Percentiles rank a stretch among this genome's conserved stretches.
phyloP scores from a whole-genome alignment of 2,888 invertebrate genomes.

The Meliscaeva auricollis region DNA sequence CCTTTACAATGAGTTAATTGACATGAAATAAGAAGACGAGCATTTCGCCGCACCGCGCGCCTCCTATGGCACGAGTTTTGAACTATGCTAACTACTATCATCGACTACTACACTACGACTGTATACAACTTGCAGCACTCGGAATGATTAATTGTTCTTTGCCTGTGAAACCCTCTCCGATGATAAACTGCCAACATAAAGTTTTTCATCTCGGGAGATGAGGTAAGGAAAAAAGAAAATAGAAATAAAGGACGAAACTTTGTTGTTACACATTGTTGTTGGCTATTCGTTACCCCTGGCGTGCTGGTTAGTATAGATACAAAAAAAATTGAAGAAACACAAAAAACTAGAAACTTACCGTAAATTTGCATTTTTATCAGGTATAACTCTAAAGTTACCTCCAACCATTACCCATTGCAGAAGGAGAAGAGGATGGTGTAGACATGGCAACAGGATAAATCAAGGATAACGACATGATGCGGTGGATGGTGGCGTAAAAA shows the following conservation, averaged over 20 bases:
- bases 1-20: slow-evolving; percentile 68
- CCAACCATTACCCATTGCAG: neutral
- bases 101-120: neutral
- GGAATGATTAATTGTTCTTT: slow-evolving; percentile 72
- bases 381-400: slow-evolving; percentile 67
- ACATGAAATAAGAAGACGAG: slow-evolving; percentile 68
- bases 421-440: slow-evolving; percentile 42
- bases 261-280: slow-evolving; percentile 62
- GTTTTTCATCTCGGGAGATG: slow-evolving; percentile 46
- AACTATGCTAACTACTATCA: slow-evolving; percentile 16
- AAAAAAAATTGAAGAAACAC: slow-evolving; percentile 52
- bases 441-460: slow-evolving; percentile 75
- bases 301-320: slow-evolving; percentile 25
- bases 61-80: slow-evolving; percentile 4
- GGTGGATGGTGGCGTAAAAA: slow-evolving; percentile 39
- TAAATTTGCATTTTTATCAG: slow-evolving; percentile 76
- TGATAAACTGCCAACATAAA: slow-evolving; percentile 75
- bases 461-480: slow-evolving; percentile 70
- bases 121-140: slow-evolving; percentile 16
- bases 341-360: slow-evolving; percentile 64
- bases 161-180: slow-evolving; percentile 45
- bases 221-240: neutral
- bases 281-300: slow-evolving; percentile 12
- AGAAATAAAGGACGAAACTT: slow-evolving; percentile 37
- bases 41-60: slow-evolving; percentile 15